phyloP scores from a whole-genome alignment of 2,888 invertebrate genomes.

The Ochlodes sylvanus region DNA sequence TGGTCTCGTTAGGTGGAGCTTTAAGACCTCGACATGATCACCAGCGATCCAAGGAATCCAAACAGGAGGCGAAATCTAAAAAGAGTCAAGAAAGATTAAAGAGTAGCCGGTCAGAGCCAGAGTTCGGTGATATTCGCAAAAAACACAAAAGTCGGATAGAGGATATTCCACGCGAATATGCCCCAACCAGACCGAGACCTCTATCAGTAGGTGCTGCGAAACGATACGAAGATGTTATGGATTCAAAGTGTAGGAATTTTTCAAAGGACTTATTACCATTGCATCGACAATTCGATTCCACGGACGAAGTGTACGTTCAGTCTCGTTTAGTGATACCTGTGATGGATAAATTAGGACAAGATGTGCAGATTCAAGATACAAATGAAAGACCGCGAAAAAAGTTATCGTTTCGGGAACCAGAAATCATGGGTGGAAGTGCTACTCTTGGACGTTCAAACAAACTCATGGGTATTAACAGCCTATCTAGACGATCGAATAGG shows the following conservation, averaged over 20 bases:
- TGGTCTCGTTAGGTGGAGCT: constrained; percentile 76
- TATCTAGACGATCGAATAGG: constrained; percentile 65
- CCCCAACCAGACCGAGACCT: constrained; percentile 61
- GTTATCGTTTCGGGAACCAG: constrained; percentile 94
- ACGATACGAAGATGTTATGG: constrained; percentile 64
- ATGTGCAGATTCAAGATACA: constrained; percentile 60
- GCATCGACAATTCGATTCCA: constrained; percentile 63
- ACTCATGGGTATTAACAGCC: constrained; percentile 76
- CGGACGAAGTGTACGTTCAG: constrained; percentile 73
- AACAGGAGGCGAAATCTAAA: constrained; percentile 75
- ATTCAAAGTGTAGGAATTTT: constrained; percentile 57
- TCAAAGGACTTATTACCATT: constrained; percentile 58
- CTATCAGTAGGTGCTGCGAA: constrained; percentile 72
- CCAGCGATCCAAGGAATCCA: constrained; percentile 58
- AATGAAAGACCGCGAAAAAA: constrained; percentile 91
- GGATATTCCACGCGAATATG: constrained; percentile 57
- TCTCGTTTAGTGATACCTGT: constrained; percentile 74
- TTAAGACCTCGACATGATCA: constrained; percentile 74
- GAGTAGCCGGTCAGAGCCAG: constrained; percentile 71
- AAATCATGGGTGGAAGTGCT: constrained; percentile 83
- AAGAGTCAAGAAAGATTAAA: constrained; percentile 70
- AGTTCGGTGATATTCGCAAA: constrained; percentile 67
- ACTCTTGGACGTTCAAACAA: constrained; percentile 73
- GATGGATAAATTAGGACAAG: constrained; percentile 70
- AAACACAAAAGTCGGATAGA: constrained; percentile 71